Evolutionary conservation across 2,113 vertebrate genomes (phyloP), one percentile per base, ranked within the genome.

Genomic region (Halichoerus grypus): DNA sequence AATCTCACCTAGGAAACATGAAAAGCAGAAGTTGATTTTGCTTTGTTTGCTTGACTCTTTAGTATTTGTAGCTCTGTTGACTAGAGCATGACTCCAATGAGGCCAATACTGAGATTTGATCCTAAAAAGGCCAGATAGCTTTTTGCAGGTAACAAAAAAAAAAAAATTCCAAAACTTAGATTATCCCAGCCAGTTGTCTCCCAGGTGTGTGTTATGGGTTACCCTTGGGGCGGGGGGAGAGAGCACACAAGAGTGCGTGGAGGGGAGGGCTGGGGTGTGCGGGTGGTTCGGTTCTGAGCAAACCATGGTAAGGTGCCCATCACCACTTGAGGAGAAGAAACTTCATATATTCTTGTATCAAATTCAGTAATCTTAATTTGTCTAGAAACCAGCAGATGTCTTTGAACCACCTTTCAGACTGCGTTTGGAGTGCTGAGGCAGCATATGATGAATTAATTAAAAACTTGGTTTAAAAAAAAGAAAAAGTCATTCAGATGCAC

Each of bases 401-500:
- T 83, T 72, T 49, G 39, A 81, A 79, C 19, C n/a, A 28, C 49
- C 63, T 88, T 80, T 57, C 39, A 89, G 72, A 85, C 63, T 81
- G 80, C 83, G 28, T 82, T 81, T 55, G 82, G 84, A 95, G 36
- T 91, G 92, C 42, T 53, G 65, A 96, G 31, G 80, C 74, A 89
- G 49, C 57, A 76, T 28, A 74, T 42, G 13, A 76, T 49, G 67
- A 94, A 88, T 72, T 97, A 94, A 88, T 72, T 97, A 57, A 94
- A 87, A 97, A 74, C 74, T 14, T 71, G 31, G n/a, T 80, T 94
- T 42, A 2, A 53, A 83, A 85, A 94, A 95, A 83, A 85, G 91
- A 95, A 67, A 67, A 67, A 63, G 26, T 84, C 79, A 93, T 80
- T 76, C 92, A 95, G 90, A 91, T 96, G 87, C n/a, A 96, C 63